Evolutionary conservation across 2,113 vertebrate species (phyloP), one percentile per base, ranked within the genome.

Genomic region (Hylia prasina): DNA sequence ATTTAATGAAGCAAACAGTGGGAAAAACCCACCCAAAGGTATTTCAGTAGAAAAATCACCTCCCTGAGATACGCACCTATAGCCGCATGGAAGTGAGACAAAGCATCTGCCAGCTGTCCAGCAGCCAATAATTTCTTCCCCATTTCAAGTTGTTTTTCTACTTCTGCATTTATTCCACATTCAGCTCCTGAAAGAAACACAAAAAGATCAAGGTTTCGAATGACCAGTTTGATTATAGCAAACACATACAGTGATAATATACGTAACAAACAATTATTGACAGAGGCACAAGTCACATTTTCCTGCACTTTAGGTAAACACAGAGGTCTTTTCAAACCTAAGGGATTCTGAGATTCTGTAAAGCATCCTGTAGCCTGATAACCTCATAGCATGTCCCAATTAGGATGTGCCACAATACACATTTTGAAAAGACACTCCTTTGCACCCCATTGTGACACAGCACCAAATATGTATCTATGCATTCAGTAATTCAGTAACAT

Each of bases 41-140:
- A 44, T 31, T 89, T 64, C 48, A 45, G 17, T 22, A 22, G 33
- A 80, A 64, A 18, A 68, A 25, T 27, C 23, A 28, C 30, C 7
- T 82, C 69, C 57, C 50, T 28, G 8, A 78, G 75, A 93, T 88
- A 98, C 99, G 35, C 81, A 99, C 99, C 99, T 89, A 99, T 98
- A 87, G 99, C 99, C 2, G 99, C 98, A 25, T 99, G 99, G 75
- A 99, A 99, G 93, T 99, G 99, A 64, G 99, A 99, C 66, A 99
- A 98, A 5, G 99, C 99, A 85, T 99, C 99, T 4, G 99, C 99
- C 7, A 99, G 97, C 96, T 99, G 99, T 60, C 99, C 99, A 54
- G 99, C 99, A 83, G 99, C 99, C 60, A 99, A 96, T 53, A 99
- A 98, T 31, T 99, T 99, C 98, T 99, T 99, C 37, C 99, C 99